Conservation (phyloP, 2,797 vertebrate genomes). For the Rhinogobio ventralis region DNA sequence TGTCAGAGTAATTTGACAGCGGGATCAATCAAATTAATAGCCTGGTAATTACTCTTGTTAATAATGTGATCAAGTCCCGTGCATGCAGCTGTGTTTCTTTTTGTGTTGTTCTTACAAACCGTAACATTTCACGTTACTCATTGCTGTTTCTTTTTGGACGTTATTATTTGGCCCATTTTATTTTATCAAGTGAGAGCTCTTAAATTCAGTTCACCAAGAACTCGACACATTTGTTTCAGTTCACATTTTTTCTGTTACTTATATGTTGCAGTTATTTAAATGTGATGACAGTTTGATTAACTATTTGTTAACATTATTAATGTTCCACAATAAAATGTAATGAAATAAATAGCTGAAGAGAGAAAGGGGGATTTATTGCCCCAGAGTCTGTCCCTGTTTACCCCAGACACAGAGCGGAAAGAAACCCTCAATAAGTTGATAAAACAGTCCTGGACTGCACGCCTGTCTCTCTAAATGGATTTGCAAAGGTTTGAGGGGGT, state of each 20-base stretch:
- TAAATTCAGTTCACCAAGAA: neutral
- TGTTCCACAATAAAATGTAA: conserved; percentile 1
- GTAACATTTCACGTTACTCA: neutral
- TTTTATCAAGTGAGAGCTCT: conserved; percentile 10
- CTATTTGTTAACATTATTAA: neutral
- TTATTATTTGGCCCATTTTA: neutral
- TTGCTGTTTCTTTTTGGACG: neutral
- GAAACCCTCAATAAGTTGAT: conserved; percentile 63
- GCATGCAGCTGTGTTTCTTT: neutral
- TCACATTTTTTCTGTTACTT: neutral
- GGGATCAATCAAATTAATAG: neutral
- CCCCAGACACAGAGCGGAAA: conserved; percentile 54
- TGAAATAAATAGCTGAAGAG: neutral
- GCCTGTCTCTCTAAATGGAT: conserved; percentile 60
- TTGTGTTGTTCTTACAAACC: neutral
- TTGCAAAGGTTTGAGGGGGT: conserved; percentile 54
- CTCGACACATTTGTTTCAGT: conserved; percentile 1
- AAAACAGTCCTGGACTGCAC: conserved; percentile 55
- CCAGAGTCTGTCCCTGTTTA: conserved; percentile 32
- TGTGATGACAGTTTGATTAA: neutral
- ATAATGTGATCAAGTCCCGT: neutral
- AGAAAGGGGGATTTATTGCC: conserved; percentile 33
- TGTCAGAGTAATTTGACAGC: neutral
- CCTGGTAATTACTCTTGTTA: neutral
- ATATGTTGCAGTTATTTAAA: conserved; percentile 5